phyloP scores from a whole-genome alignment of 1,140 invertebrate species.

The Limonius californicus region DNA sequence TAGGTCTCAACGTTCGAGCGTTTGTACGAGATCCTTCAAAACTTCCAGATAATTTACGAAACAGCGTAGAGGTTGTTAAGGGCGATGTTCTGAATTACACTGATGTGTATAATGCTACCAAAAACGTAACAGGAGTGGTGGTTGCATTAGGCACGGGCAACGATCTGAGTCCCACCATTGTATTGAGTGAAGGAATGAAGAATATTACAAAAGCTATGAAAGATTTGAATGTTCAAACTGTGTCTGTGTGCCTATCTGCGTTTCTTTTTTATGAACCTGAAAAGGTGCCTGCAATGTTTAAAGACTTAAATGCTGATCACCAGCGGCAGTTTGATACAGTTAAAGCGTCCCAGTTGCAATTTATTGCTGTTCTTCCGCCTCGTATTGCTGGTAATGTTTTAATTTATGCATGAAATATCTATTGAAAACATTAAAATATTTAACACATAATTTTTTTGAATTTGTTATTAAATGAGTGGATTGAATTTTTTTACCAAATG shows the following conservation, averaged over 20 bases:
- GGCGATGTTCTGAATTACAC: conserved; percentile 72
- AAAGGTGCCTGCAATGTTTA: conserved; percentile 69
- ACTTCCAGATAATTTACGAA: conserved; percentile 61
- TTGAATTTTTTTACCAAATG: too few relatives aligned
- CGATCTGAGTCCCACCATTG: conserved; percentile 70
- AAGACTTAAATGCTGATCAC: conserved; percentile 71
- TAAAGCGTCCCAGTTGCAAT: conserved; percentile 65
- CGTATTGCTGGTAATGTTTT: conserved; percentile 78
- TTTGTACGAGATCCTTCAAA: conserved; percentile 69
- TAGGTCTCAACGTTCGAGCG: conserved; percentile 63
- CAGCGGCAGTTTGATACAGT: conserved; percentile 68
- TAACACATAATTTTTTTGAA: too few relatives aligned
- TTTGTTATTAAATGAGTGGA: too few relatives aligned
- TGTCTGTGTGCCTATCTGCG: conserved; percentile 77
- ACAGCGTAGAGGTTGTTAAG: conserved; percentile 64
- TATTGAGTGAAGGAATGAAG: conserved; percentile 72
- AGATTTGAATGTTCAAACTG: conserved; percentile 57
- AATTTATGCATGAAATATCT: too few relatives aligned
- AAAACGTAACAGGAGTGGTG: conserved; percentile 68
- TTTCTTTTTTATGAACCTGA: conserved; percentile 71
- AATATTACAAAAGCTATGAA: conserved; percentile 80
- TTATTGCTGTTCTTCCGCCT: conserved; percentile 74
- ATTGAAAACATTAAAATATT: too few relatives aligned
- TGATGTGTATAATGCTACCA: conserved; percentile 66
- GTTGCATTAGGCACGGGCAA: conserved; percentile 77